phyloP scores from a whole-genome alignment of 2,113 vertebrate species.

The Nannospalax galili region DNA sequence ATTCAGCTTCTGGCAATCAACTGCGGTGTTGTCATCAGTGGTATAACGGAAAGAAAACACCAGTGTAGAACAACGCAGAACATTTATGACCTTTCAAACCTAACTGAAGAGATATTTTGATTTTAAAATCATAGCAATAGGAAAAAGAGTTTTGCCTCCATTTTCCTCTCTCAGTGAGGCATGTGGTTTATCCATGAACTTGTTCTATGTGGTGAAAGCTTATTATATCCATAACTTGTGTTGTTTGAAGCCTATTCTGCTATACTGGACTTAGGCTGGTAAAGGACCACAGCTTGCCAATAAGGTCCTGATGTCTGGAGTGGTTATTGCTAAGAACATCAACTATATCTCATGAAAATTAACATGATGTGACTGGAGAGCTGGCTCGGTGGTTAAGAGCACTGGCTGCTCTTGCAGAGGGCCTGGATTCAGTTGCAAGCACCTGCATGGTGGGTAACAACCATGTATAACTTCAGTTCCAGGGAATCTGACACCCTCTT shows the following conservation, averaged over 20 bases:
- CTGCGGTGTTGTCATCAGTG: not conserved
- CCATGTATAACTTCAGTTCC: too few species aligned
- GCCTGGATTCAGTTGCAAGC: too few species aligned
- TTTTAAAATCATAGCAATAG: not conserved
- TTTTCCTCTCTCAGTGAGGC: not conserved
- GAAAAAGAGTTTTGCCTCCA: not conserved
- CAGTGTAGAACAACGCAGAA: not conserved
- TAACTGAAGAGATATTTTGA: not conserved
- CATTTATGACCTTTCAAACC: not conserved
- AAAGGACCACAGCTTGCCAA: not conserved
- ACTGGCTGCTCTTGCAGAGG: too few species aligned
- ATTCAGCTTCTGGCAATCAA: not conserved
- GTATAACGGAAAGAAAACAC: not conserved
- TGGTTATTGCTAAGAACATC: not conserved
- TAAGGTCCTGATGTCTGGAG: not conserved
- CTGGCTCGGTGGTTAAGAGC: too few species aligned
- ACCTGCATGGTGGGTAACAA: too few species aligned
- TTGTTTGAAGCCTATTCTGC: not conserved
- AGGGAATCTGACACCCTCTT: too few species aligned
- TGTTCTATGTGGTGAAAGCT: not conserved
- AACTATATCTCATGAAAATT: not conserved
- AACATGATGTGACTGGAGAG: too few species aligned
- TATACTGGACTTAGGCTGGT: not conserved
- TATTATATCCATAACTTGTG: not conserved
- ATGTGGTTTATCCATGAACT: not conserved